phyloP scores from a whole-genome alignment of 2,797 vertebrate species.

The Naso thynnoides region DNA sequence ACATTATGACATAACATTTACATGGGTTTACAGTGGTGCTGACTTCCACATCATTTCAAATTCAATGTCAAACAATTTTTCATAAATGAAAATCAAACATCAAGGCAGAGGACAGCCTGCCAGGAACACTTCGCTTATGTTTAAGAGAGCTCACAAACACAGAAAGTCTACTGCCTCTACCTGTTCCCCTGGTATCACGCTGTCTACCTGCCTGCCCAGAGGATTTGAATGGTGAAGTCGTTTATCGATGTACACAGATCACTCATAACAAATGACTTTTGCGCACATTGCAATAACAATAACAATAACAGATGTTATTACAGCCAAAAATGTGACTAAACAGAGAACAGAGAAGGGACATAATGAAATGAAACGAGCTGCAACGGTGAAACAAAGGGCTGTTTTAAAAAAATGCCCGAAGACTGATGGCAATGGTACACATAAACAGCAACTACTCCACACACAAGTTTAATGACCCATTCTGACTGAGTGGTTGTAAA shows the following conservation, averaged over 20 bases:
- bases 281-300: constrained; percentile 35
- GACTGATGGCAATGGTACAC: constrained; percentile 60
- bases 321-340: constrained; percentile 61
- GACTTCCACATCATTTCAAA: constrained; percentile 11
- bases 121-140: constrained; percentile 10
- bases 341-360: constrained; percentile 41
- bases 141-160: constrained; percentile 21
- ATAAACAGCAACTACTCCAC: constrained; percentile 60
- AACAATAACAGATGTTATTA: constrained; percentile 48
- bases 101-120: constrained; percentile 16
- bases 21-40: neutral
- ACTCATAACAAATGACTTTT: constrained; percentile 59
- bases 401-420: constrained; percentile 53
- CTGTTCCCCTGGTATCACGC: neutral
- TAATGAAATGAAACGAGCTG: constrained; percentile 74
- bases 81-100: neutral
- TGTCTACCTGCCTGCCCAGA: constrained; percentile 34
- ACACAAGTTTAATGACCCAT: constrained; percentile 68
- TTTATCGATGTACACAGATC: constrained; percentile 42
- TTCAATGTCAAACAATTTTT: constrained; percentile 14
- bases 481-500: constrained; percentile 73
- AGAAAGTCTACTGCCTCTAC: constrained; percentile 7
- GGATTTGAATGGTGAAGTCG: constrained; percentile 27
- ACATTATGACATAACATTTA: neutral
- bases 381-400: constrained; percentile 61